phyloP scores from a whole-genome alignment of 2,888 invertebrate species.

The Aphidius colemani region DNA sequence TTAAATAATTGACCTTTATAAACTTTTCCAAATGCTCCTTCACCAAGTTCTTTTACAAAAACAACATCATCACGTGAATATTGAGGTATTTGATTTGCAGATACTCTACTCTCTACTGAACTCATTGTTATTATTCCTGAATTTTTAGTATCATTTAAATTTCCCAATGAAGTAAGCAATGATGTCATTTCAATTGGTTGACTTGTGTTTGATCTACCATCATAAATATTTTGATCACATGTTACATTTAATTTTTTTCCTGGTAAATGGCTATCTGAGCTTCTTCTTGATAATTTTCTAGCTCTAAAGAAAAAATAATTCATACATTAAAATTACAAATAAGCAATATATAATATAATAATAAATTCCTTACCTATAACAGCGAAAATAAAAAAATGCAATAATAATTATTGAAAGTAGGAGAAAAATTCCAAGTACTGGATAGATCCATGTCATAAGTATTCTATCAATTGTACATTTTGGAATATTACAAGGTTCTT shows the following conservation, averaged over 20 bases:
- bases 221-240: constrained; percentile 76
- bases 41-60: constrained; percentile 89
- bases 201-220: constrained; percentile 74
- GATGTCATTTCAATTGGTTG: constrained; percentile 86
- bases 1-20: constrained; percentile 89
- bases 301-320: constrained; percentile 29
- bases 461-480: constrained; percentile 76
- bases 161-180: constrained; percentile 66
- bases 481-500: constrained; percentile 84
- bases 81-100: constrained; percentile 73
- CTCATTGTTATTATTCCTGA: constrained; percentile 62
- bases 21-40: constrained; percentile 97
- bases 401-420: constrained; percentile 64
- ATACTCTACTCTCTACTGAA: constrained; percentile 59
- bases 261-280: constrained; percentile 52
- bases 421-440: constrained; percentile 69
- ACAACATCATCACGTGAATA: constrained; percentile 83
- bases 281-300: constrained; percentile 50
- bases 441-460: constrained; percentile 73
- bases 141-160: constrained; percentile 62
- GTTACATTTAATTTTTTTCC: constrained; percentile 57
- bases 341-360: no score
- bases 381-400: constrained; percentile 67
- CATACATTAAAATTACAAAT: no score
- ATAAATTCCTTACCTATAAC: constrained; percentile 46